These are phyloP conservation scores for Sussaba pulchella DNA, from an alignment of 2,888 invertebrate species.

Conservation along the genomic window DNA sequence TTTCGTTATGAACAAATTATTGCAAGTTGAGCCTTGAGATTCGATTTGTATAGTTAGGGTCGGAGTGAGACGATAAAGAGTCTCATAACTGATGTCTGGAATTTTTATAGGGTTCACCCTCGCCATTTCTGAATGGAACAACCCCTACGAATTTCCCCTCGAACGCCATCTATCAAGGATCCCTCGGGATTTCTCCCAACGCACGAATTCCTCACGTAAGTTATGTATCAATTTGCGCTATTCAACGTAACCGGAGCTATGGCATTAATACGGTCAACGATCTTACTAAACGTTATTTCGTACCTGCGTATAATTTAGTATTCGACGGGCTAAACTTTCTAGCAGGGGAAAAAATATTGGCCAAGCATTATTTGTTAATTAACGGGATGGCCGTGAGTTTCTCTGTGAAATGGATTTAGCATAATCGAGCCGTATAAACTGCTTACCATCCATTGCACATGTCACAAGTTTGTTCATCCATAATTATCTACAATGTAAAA, in stretches of 20 bases:
- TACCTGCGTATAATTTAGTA: neutral
- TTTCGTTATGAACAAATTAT: too few species aligned
- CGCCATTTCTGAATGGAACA: neutral
- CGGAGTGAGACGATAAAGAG: neutral
- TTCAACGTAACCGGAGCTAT: neutral
- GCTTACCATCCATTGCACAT: too few species aligned
- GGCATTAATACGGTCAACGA: neutral
- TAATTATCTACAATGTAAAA: too few species aligned
- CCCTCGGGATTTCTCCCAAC: neutral
- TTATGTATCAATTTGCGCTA: neutral
- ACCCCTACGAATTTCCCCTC: neutral
- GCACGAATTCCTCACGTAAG: neutral
- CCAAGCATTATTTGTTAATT: too few species aligned
- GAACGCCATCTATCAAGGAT: constrained; percentile 1
- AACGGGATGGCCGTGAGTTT: too few species aligned
- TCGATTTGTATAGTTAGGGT: neutral
- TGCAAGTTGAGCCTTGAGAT: too few species aligned
- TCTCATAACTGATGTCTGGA: neutral
- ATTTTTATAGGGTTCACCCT: neutral
- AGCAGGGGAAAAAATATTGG: too few species aligned
- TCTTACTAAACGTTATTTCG: too few species aligned
- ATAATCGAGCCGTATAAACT: too few species aligned
- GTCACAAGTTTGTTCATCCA: too few species aligned
- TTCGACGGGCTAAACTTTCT: too few species aligned
- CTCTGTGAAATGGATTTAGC: too few species aligned